Base-by-base conservation (phyloP, 2,113 vertebrate species). In the Brachionichthys hirsutus region DNA sequence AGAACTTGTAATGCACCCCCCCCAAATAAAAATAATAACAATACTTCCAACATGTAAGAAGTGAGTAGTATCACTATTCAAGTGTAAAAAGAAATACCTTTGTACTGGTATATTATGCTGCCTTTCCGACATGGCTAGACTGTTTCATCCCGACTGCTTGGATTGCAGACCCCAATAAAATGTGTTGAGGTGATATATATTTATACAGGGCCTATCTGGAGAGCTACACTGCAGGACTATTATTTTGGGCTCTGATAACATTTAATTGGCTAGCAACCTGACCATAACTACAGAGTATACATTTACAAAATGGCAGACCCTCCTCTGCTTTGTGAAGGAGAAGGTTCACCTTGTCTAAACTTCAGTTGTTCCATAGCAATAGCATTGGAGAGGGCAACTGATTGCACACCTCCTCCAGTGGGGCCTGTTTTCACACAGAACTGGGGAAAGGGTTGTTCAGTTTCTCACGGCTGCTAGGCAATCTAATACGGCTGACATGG, bases 171-270 rank as follows among this genome's bases (percentile, higher is more conserved):
- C 43, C 46, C 30, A 49, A 42, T 70, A 75, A 67, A 67, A 61
- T 35, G 34, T 46, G 51, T 50, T 56, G 54, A 67, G 17, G 60
- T 34, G 69, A 73, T 75, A 77, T 79, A 59, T 78, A 81, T 85
- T 30, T 30, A 30, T 30, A 30, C 24, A 30, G 4, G 24, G 24
- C 24, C 24, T 30, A 30, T 82, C 54, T 54, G 18, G 19, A 57
- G 55, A 66, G 65, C 68, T 47, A 53, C 50, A 61, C 69, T 54
- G 58, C 63, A 62, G 65, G 72, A 70, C 60, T 67, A 70, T 80
- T 80, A 83, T 81, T 81, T 72, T 73, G 72, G 80, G 80, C 78
- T 71, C 59, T 68, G 82, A 82, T 90, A 85, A 86, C 86, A 80
- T 79, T 87, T 89, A 89, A 88, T 85, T 87, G 81, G 73, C 66